These are phyloP conservation scores for Nothocercus nigrocapillus DNA, from an alignment of 2,113 vertebrate genomes.

Conservation along the genomic window DNA sequence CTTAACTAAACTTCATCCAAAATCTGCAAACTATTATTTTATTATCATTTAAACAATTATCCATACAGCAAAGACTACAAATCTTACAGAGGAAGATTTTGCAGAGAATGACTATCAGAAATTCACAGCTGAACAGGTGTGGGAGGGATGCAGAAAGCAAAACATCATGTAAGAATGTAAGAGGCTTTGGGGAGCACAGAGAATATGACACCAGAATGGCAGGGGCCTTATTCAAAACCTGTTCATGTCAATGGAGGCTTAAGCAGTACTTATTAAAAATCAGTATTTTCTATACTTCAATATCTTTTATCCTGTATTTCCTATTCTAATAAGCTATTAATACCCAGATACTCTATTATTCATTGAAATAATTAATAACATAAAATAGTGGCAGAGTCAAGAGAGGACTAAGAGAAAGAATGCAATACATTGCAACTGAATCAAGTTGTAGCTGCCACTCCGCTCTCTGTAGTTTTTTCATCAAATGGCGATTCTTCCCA, in stretches of 20 bases:
- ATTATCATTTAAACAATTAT: neutral
- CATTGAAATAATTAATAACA: neutral
- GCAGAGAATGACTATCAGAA: neutral
- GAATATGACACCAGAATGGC: neutral
- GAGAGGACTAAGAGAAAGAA: neutral
- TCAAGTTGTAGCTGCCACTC: neutral
- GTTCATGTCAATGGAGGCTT: neutral
- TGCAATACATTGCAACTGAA: neutral
- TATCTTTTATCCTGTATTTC: neutral
- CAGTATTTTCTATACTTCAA: neutral
- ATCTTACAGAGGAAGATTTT: neutral
- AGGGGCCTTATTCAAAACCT: neutral
- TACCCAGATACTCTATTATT: neutral
- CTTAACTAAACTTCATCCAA: neutral
- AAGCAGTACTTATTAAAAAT: neutral
- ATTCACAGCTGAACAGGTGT: neutral
- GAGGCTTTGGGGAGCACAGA: neutral
- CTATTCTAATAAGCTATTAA: neutral
- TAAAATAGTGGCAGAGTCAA: neutral
- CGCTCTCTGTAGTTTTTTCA: neutral
- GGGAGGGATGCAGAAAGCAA: neutral
- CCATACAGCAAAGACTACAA: neutral
- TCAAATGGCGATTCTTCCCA: neutral
- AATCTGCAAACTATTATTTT: neutral
- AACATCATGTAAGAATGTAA: neutral